phyloP scores from a whole-genome alignment of 2,113 vertebrate genomes.

The Alaudala cheleensis region DNA sequence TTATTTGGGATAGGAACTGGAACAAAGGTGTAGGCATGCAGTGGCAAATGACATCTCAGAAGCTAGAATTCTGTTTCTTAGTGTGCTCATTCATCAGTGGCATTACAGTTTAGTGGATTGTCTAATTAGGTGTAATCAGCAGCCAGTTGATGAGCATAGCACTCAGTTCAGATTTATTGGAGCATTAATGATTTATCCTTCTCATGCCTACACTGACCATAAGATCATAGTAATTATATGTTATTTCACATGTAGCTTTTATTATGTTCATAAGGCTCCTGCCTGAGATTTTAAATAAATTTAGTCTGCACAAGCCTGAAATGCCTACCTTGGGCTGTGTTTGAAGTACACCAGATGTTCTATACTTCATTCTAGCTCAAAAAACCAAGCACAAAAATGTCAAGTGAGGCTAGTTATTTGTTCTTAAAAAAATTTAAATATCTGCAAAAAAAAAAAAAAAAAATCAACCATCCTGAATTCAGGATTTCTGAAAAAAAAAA shows the following conservation, averaged over 20 bases:
- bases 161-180: background rate
- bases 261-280: background rate
- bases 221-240: background rate
- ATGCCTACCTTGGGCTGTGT: background rate
- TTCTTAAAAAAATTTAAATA: background rate
- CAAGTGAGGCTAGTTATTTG: background rate
- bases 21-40: background rate
- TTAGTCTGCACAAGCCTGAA: background rate
- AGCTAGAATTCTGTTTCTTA: background rate
- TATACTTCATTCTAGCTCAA: background rate
- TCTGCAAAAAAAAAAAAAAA: background rate
- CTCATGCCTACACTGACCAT: background rate
- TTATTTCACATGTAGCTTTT: background rate
- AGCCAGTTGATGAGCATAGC: background rate
- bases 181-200: background rate
- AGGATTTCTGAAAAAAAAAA: background rate
- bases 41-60: background rate
- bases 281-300: background rate
- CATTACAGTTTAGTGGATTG: background rate
- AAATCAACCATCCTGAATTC: background rate
- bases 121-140: background rate
- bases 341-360: background rate
- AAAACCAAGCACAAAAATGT: background rate
- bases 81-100: background rate
- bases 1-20: background rate